Conservation (phyloP, 2,113 vertebrate species). For the Atrichornis clamosus region DNA sequence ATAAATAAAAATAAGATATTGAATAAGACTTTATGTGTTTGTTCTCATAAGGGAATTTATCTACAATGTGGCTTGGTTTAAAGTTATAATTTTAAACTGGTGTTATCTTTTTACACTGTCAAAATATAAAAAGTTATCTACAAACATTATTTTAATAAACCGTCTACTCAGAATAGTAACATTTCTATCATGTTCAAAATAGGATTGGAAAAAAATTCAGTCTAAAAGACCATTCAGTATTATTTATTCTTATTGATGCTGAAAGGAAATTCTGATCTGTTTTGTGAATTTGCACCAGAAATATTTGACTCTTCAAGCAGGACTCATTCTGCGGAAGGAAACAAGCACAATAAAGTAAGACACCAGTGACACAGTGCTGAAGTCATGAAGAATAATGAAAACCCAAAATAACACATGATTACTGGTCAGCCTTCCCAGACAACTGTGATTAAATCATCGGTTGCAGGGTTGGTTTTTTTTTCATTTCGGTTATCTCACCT, state of each 20-base stretch:
- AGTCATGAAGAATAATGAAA: not conserved
- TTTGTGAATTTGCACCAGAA: not conserved
- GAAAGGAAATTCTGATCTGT: not conserved
- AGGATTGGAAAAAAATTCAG: not conserved
- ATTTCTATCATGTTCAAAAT: not conserved
- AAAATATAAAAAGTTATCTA: not conserved
- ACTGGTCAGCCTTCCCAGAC: not conserved
- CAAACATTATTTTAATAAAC: not conserved
- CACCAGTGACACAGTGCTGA: not conserved
- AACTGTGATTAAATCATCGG: not conserved
- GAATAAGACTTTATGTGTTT: not conserved
- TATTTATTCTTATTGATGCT: not conserved
- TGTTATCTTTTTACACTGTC: not conserved
- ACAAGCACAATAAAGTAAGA: not conserved
- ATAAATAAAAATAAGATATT: not conserved
- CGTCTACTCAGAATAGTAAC: not conserved
- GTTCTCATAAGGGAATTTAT: not conserved
- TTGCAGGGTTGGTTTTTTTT: fast-evolving
- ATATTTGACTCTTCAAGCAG: not conserved
- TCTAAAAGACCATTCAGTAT: not conserved
- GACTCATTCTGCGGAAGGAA: not conserved
- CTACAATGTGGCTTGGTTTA: not conserved
- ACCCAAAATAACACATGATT: not conserved
- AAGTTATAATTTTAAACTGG: not conserved
- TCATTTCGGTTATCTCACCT: not conserved